Conservation (phyloP, 2,113 vertebrate species). For the Tachycineta bicolor region DNA sequence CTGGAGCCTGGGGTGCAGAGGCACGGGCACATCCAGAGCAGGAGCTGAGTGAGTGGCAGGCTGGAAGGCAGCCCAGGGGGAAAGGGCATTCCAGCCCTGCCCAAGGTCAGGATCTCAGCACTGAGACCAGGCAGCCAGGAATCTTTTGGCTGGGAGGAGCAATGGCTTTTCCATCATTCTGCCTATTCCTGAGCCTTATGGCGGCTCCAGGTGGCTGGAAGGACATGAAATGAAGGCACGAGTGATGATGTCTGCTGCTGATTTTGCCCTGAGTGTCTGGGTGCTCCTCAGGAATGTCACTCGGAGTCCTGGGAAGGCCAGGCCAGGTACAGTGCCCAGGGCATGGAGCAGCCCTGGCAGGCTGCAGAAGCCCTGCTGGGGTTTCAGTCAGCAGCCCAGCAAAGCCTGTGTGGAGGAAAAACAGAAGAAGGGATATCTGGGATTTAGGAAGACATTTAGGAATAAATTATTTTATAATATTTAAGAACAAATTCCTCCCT, state of each 20-base stretch:
- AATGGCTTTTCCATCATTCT: neutral
- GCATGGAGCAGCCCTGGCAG: neutral
- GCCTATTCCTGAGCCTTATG: neutral
- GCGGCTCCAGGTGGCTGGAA: neutral
- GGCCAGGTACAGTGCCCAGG: neutral
- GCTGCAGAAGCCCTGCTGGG: neutral
- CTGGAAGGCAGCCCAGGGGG: neutral
- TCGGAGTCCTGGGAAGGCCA: neutral
- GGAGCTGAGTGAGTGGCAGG: neutral
- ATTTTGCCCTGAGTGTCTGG: rapidly evolving
- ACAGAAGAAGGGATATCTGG: neutral
- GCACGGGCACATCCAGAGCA: neutral
- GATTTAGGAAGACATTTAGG: neutral
- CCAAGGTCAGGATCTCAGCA: neutral
- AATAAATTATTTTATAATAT: neutral
- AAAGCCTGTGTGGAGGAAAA: neutral
- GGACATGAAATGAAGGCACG: neutral
- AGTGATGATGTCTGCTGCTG: neutral
- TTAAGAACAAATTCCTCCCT: neutral
- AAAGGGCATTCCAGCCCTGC: neutral
- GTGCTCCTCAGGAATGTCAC: neutral
- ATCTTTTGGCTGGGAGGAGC: neutral
- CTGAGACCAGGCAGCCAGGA: neutral
- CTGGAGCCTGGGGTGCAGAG: neutral
- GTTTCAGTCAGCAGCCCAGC: neutral